Evolutionary conservation across 2,888 invertebrate genomes (phyloP).

Genomic region (Anthophora plumipes): DNA sequence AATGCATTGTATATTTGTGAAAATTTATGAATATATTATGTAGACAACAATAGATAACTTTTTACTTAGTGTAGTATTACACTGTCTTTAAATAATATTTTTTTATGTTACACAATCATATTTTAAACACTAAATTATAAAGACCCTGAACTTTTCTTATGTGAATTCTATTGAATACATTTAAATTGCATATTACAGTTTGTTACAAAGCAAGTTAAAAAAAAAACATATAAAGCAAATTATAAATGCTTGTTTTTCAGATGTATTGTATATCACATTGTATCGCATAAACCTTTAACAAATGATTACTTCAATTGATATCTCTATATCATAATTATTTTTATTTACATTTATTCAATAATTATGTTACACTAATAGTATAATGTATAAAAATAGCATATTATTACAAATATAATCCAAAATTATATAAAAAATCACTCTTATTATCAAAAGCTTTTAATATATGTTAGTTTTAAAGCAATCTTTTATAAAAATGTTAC

Average conservation of each 20-base stretch:
- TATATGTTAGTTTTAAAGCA: slow-evolving; percentile 7
- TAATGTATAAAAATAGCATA: slow-evolving; percentile 26
- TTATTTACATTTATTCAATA: slow-evolving; percentile 28
- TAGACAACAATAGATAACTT: slow-evolving; percentile 42
- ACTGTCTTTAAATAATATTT: slow-evolving; percentile 33
- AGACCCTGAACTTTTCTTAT: slow-evolving; percentile 4
- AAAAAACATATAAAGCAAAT: background rate
- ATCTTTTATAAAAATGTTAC: slow-evolving; percentile 18
- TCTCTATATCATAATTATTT: slow-evolving; percentile 1
- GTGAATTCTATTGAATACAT: slow-evolving; percentile 12
- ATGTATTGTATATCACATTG: background rate
- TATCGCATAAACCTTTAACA: background rate
- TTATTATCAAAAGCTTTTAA: background rate
- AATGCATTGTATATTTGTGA: slow-evolving; percentile 61
- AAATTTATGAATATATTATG: slow-evolving; percentile 59
- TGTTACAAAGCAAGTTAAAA: background rate
- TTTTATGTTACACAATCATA: slow-evolving; percentile 25
- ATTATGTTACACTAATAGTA: slow-evolving; percentile 20
- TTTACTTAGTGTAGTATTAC: slow-evolving; percentile 37
- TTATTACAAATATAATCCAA: background rate
- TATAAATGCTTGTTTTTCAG: background rate
- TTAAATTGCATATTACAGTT: background rate
- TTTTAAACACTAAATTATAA: slow-evolving; percentile 33
- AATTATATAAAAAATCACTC: slow-evolving; percentile 6
- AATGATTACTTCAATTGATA: background rate